A percentile compares a stretch with the other conserved stretches of the same genome.
Evolutionary conservation across 2,113 vertebrate genomes (phyloP).

Genomic region (Prionailurus viverrinus): DNA sequence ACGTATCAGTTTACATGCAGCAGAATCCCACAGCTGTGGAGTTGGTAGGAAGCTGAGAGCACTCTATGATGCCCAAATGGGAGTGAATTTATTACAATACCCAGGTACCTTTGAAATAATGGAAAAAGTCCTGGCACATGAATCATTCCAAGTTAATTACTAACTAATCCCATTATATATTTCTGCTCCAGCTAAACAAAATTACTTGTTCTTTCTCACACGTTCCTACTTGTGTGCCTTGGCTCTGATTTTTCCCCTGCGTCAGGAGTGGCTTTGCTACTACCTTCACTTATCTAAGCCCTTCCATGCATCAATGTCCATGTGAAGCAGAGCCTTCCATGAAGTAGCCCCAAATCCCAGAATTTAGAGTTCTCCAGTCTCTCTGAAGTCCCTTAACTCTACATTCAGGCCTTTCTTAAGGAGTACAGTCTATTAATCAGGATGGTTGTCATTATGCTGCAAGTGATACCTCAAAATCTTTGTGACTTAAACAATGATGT

Average conservation of each 20-base stretch:
- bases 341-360: background rate
- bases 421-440: background rate
- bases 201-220: background rate
- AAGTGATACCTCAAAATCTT: background rate
- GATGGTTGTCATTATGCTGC: background rate
- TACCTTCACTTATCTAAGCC: background rate
- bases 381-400: background rate
- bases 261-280: background rate
- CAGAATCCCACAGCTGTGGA: background rate
- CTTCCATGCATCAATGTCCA: background rate
- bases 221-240: background rate
- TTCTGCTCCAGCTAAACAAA: slow-evolving; percentile 29
- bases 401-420: background rate
- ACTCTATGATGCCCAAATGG: background rate
- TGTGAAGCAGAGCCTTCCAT: background rate
- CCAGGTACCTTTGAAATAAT: background rate
- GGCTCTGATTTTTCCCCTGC: background rate
- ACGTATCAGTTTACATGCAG: background rate
- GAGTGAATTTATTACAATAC: background rate
- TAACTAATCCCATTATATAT: background rate
- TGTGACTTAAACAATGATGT: background rate
- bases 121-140: background rate
- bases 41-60: background rate
- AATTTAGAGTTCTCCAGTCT: background rate
- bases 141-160: slow-evolving; percentile 35